Percentiles rank a stretch among this genome's conserved stretches.
Conservation (phyloP, 2,888 invertebrate species). For the Phortica magna region DNA sequence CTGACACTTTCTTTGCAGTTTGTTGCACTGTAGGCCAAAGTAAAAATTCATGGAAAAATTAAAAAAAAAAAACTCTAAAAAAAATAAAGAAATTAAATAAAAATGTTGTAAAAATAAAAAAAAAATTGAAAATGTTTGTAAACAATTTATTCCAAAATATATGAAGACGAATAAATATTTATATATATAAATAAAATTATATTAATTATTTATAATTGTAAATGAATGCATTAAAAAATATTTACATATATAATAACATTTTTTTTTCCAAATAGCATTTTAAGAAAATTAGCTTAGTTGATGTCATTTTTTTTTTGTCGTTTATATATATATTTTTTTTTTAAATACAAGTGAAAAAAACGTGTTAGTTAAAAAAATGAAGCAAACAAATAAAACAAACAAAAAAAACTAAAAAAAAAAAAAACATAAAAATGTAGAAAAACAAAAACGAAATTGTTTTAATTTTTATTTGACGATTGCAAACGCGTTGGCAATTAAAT, state of each 20-base stretch:
- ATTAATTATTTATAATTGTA: constrained; percentile 6
- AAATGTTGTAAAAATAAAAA: not conserved
- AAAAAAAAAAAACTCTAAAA: not conserved
- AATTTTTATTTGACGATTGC: constrained; percentile 6
- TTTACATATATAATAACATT: not conserved
- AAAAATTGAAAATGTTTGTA: not conserved
- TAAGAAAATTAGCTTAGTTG: constrained; percentile 6
- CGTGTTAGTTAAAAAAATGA: constrained; percentile 32
- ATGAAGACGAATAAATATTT: not conserved
- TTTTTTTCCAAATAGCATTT: not conserved
- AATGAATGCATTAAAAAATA: constrained; percentile 2
- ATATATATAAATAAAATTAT: not conserved
- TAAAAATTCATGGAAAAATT: not conserved
- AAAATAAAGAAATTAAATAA: not conserved
- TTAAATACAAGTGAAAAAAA: constrained; percentile 42
- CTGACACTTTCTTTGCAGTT: not conserved
- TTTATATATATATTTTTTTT: constrained; percentile 26
- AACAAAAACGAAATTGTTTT: constrained; percentile 19
- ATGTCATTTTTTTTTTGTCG: constrained; percentile 22
- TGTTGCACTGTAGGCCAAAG: constrained; percentile 23
- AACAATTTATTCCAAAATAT: not conserved
- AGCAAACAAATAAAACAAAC: constrained; percentile 36
- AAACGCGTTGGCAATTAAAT: not conserved
- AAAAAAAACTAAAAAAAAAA: constrained; percentile 33
- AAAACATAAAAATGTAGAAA: constrained; percentile 18